Evolutionary conservation across 1,140 invertebrate genomes (phyloP).

Genomic region (Sitobion miscanthi): DNA sequence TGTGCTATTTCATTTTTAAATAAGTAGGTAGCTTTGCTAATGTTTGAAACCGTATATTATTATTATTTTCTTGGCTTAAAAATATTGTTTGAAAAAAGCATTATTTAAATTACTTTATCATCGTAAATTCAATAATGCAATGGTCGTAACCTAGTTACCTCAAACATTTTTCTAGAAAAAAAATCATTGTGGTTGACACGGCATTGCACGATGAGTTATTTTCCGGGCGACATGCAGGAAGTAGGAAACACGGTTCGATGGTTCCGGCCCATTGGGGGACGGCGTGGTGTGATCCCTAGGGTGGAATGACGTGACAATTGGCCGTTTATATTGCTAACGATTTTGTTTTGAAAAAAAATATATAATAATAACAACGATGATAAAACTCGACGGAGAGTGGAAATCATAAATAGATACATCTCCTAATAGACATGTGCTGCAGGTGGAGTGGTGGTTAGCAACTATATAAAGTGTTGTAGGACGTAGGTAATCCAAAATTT

Average conservation of each 20-base stretch:
- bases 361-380: not conserved
- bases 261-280: constrained; percentile 32
- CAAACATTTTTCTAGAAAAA: constrained; percentile 36
- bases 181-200: constrained; percentile 47
- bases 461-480: not conserved
- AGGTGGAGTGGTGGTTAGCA: constrained; percentile 3
- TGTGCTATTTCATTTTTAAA: constrained; percentile 13
- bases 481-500: constrained; percentile 40
- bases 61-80: not conserved
- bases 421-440: not conserved
- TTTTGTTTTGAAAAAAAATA: not conserved
- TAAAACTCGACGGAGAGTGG: not conserved
- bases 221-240: constrained; percentile 42
- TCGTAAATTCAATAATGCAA: constrained; percentile 18
- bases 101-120: not conserved
- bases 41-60: not conserved
- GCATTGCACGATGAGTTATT: constrained; percentile 40
- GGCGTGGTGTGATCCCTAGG: not conserved
- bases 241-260: constrained; percentile 47
- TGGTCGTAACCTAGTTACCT: constrained; percentile 48
- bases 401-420: constrained; percentile 45
- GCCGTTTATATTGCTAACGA: constrained; percentile 42
- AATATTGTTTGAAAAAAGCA: not conserved
- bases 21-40: not conserved
- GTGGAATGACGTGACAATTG: constrained; percentile 49